Evolutionary conservation across 1,140 invertebrate genomes (phyloP).

Genomic region (Microplitis mediator): DNA sequence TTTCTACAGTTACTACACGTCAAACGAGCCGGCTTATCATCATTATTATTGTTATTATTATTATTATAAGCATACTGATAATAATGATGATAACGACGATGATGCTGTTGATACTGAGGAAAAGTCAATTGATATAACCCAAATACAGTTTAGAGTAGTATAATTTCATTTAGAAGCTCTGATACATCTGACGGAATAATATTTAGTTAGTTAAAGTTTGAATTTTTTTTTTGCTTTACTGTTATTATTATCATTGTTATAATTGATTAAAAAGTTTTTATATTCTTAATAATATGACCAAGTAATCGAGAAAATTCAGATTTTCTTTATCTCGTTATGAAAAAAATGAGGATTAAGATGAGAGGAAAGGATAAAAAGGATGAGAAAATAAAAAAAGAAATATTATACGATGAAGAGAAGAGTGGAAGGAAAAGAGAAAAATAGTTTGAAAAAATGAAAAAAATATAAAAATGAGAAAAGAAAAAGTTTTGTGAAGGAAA

Average conservation of each 20-base stretch:
- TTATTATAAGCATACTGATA: no score
- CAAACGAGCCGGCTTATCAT: not conserved
- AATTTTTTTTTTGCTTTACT: not conserved
- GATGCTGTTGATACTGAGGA: no score
- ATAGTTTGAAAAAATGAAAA: no score
- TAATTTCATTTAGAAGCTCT: not conserved
- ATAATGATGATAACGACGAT: no score
- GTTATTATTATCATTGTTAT: not conserved
- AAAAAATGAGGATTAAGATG: not conserved
- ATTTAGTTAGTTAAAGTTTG: not conserved
- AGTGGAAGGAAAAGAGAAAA: not conserved
- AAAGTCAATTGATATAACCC: not conserved
- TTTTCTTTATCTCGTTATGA: constrained; percentile 10
- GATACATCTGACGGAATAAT: no score
- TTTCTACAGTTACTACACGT: not conserved
- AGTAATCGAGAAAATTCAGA: constrained; percentile 19
- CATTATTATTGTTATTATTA: not conserved
- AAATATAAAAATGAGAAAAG: constrained; percentile 3
- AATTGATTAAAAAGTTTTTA: constrained; percentile 2
- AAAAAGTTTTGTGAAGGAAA: constrained; percentile 18
- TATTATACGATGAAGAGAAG: constrained; percentile 6
- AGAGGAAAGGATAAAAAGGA: not conserved
- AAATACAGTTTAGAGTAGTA: not conserved
- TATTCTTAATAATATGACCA: not conserved
- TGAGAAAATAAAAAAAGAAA: constrained; percentile 1